These are phyloP conservation scores for Cephus pulcher DNA, from an alignment of 2,888 invertebrate species.

Conservation along the genomic window DNA sequence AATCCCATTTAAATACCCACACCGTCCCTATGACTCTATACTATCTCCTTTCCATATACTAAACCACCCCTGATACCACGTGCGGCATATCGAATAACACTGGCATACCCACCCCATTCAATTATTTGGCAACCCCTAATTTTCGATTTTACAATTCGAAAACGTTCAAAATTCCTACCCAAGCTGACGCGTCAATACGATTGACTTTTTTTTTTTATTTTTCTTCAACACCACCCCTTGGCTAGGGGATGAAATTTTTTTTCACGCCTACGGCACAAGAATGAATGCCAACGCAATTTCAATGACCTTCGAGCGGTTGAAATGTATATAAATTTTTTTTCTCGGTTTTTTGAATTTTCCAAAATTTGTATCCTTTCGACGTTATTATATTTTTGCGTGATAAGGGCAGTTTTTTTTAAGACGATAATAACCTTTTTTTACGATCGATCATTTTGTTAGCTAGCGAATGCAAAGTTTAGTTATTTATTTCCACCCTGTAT, in stretches of 20 bases:
- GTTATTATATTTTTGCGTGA: too few relatives aligned
- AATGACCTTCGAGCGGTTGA: neutral
- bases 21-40: neutral
- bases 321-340: neutral
- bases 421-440: neutral
- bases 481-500: neutral
- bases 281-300: neutral
- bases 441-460: neutral
- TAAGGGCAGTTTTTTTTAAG: too few relatives aligned
- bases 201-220: too few relatives aligned
- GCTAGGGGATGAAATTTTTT: neutral
- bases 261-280: neutral
- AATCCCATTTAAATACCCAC: constrained; percentile 36
- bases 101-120: neutral
- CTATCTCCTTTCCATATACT: neutral
- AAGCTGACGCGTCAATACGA: neutral
- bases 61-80: neutral
- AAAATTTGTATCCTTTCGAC: too few relatives aligned
- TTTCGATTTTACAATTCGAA: neutral
- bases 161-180: neutral
- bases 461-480: neutral
- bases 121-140: neutral
- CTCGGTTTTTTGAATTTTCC: neutral
- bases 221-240: neutral
- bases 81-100: neutral